Percentiles rank a stretch among this genome's conserved stretches.
These are phyloP conservation scores for Crossaster papposus DNA, from an alignment of 53 echinoderm and acorn worm species.

Conservation along the genomic window DNA sequence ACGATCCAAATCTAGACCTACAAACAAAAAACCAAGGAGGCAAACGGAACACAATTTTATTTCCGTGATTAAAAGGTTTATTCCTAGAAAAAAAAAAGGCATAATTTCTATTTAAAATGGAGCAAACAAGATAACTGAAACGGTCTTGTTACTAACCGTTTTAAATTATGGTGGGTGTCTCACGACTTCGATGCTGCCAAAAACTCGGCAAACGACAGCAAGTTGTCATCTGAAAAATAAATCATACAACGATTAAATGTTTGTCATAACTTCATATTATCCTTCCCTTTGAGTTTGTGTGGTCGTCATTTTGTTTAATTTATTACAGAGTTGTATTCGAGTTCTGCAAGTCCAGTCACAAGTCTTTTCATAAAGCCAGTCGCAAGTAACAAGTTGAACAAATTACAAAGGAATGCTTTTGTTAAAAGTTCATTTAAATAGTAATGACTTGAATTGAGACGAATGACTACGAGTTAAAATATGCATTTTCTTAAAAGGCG, in stretches of 20 bases:
- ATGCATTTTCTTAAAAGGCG: too few species aligned
- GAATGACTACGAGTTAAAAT: too few species aligned
- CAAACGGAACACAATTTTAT: background rate
- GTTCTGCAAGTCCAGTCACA: too few species aligned
- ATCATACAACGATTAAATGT: too few species aligned
- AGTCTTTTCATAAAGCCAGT: too few species aligned
- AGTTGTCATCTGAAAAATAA: slow-evolving; percentile 9
- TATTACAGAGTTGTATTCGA: too few species aligned
- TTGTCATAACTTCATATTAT: too few species aligned
- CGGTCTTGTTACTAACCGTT: slow-evolving; percentile 7
- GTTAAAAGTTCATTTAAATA: too few species aligned
- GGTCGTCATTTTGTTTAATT: too few species aligned
- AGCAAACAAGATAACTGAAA: background rate
- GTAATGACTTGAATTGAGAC: too few species aligned
- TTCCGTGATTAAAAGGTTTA: background rate
- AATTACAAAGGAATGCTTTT: too few species aligned
- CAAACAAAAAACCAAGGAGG: background rate
- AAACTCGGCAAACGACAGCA: slow-evolving; percentile 54
- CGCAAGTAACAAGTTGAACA: too few species aligned
- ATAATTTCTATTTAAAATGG: background rate
- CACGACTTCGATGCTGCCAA: slow-evolving; percentile 50
- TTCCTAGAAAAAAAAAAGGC: background rate
- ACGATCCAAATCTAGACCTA: background rate
- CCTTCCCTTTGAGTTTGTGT: background rate
- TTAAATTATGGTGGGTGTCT: background rate